Base-by-base conservation (phyloP, 2,113 vertebrate genomes). In the Embiotoca jacksoni region DNA sequence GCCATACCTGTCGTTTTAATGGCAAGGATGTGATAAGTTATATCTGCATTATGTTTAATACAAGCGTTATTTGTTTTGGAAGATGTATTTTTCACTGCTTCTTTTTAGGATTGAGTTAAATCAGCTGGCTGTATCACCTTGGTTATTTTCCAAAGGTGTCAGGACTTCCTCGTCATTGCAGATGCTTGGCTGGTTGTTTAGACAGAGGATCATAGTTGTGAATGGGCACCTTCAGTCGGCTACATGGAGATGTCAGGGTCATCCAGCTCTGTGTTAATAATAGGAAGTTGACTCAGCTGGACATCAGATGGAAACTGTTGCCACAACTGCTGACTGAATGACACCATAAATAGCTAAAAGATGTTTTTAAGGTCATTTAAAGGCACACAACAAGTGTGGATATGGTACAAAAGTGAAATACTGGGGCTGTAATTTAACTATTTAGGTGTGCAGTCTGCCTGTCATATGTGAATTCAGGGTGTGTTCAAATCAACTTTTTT, bases 271-370 rank as follows among this genome's bases (percentile, higher is more conserved):
- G 52, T 44, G 14, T 59, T 46, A 39, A 33, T 62, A 64, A 72
- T 4, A n/a, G 31, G 15, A 63, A 46, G 47, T 7, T 57, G 35
- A 6, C 23, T 71, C 10, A 30, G 23, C 44, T 67, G 7, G 54
- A 75, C 72, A 59, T 52, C 53, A 6, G 23, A 67, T 67, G 30
- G 8, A 57, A 75, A 47, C 7, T 10, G 33, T 56, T 67, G 23
- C 15, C 8, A 3, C 11, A 70, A 46, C 47, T 6, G 10, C 30
- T 33, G 23, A 59, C 23, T 50, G 31, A 69, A 59, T 35, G 13
- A 36, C 3, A 58, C 16, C 30, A 13, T 30, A 58, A 37, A 62
- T 56, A 39, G 65, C 3, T 65, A 11, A 79, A 60, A 41, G 10
- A n/a, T 30, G 56, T 50, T 41, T 2, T 2, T 59, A 33, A 57